Base-by-base conservation (phyloP, 2,888 invertebrate genomes). In the Loripinus fragilis region DNA sequence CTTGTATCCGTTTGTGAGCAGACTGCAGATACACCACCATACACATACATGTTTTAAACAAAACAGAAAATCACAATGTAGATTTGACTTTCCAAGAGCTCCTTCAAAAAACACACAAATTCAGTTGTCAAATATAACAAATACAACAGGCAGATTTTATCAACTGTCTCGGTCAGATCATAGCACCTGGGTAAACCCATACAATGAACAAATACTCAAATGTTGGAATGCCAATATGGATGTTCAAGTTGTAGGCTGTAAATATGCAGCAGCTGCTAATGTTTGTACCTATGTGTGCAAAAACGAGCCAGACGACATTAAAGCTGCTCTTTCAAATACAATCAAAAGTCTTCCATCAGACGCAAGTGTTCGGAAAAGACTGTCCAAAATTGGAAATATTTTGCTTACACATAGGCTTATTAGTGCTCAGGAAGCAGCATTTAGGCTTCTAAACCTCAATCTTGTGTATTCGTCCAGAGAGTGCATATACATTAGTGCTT, bases 331-430 rank as follows among this genome's bases (percentile, higher is more conserved):
- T 28, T 10, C 55, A 41, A 15, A 41, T 10, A 64, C 64, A 17
- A 60, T 71, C 15, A 38, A 60, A 10, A 38, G 10, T 2, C 17
- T 71, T 8, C 64, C 71, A 42, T 12, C 12, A 23, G 20, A 23
- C n/a, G 15, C 71, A 2, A 60, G 41, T 30, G 2, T 17, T 10
- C 41, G 71, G 8, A 60, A 71, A 42, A 23, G 25, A 15, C n/a
- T 71, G n/a, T 64, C 71, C 41, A 71, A 64, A 38, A 60, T 71
- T n/a, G 71, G 71, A 2, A 71, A 71, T 42, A 64, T 71, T 25
- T 64, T 71, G 10, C 23, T 71, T 8, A 71, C 71, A 28, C 71
- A 71, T 28, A 38, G 60, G 20, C 3, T 42, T 0, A 71, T 71
- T 5, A 71, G 71, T 60, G 71, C 64, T 8, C 71, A 64, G 42